Conservation (phyloP, 2,888 invertebrate species). For the Ferdinandea cuprea region DNA sequence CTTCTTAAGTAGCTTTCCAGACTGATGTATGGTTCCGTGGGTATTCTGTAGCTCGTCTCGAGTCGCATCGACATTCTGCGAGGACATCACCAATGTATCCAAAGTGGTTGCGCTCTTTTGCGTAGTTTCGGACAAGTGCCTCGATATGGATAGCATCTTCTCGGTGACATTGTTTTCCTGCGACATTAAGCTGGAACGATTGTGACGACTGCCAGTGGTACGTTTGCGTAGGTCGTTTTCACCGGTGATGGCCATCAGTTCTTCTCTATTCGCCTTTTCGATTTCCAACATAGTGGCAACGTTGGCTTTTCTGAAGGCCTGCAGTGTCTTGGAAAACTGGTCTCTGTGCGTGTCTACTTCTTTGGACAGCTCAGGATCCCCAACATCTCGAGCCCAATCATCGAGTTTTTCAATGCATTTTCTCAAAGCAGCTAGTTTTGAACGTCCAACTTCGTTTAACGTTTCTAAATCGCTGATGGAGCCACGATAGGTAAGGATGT, state of each 20-base stretch:
- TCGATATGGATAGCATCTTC: slow-evolving; percentile 91
- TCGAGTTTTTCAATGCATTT: slow-evolving; percentile 89
- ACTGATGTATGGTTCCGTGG: slow-evolving; percentile 93
- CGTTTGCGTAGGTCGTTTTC: slow-evolving; percentile 86
- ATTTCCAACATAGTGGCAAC: slow-evolving; percentile 90
- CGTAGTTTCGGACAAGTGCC: slow-evolving; percentile 93
- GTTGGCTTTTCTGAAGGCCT: slow-evolving; percentile 92
- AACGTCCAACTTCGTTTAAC: slow-evolving; percentile 90
- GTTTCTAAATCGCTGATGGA: slow-evolving; percentile 88
- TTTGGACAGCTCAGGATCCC: slow-evolving; percentile 85
- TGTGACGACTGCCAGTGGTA: slow-evolving; percentile 81
- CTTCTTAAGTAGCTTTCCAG: slow-evolving; percentile 95
- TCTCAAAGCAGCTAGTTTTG: slow-evolving; percentile 87
- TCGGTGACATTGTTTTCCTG: slow-evolving; percentile 89
- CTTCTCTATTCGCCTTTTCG: slow-evolving; percentile 89
- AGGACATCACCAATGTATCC: slow-evolving; percentile 89
- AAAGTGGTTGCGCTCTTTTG: slow-evolving; percentile 93
- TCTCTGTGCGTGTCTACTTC: slow-evolving; percentile 89
- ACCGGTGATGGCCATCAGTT: slow-evolving; percentile 85
- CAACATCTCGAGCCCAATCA: slow-evolving; percentile 87
- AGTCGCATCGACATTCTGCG: slow-evolving; percentile 89
- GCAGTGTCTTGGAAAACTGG: slow-evolving; percentile 88
- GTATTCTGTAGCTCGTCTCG: slow-evolving; percentile 93
- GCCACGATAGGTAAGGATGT: slow-evolving; percentile 89
- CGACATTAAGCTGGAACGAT: slow-evolving; percentile 85